phyloP scores from a whole-genome alignment of 1,140 invertebrate species.

The Nasonia longicornis region DNA sequence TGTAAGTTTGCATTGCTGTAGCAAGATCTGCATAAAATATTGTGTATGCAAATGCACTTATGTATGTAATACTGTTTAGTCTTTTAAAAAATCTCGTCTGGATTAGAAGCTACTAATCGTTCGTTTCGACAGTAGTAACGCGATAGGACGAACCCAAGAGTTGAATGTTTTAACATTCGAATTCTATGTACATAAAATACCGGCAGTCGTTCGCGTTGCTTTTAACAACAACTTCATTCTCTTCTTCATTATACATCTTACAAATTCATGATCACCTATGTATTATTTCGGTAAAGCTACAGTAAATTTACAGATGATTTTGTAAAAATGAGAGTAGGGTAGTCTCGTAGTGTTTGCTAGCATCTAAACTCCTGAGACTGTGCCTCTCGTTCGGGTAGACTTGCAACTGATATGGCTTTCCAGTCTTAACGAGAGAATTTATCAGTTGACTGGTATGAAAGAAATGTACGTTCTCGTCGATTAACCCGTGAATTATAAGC shows the following conservation, averaged over 20 bases:
- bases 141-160: conserved; percentile 27
- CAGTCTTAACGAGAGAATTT: conserved; percentile 88
- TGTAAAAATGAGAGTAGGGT: conserved; percentile 92
- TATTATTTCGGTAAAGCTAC: conserved; percentile 34
- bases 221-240: conserved; percentile 33
- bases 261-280: conserved; percentile 31
- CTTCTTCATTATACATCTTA: conserved; percentile 32
- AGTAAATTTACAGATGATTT: conserved; percentile 79
- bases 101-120: conserved; percentile 34
- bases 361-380: conserved; percentile 90
- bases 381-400: conserved; percentile 96
- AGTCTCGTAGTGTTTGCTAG: conserved; percentile 96
- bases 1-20: conserved; percentile 29
- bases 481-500: conserved; percentile 97
- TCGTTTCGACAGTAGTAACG: conserved; percentile 23
- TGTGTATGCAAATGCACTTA: conserved; percentile 30
- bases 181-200: conserved; percentile 57
- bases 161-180: conserved; percentile 43
- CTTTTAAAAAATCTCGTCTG: conserved; percentile 47
- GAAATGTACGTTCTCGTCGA: conserved; percentile 99
- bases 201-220: conserved; percentile 54
- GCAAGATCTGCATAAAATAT: conserved; percentile 32
- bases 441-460: conserved; percentile 94
- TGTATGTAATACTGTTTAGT: conserved; percentile 47
- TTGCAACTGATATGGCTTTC: conserved; percentile 92